Evolutionary conservation across 2,888 invertebrate genomes (phyloP).

Genomic region (Microctonus hyperodae): DNA sequence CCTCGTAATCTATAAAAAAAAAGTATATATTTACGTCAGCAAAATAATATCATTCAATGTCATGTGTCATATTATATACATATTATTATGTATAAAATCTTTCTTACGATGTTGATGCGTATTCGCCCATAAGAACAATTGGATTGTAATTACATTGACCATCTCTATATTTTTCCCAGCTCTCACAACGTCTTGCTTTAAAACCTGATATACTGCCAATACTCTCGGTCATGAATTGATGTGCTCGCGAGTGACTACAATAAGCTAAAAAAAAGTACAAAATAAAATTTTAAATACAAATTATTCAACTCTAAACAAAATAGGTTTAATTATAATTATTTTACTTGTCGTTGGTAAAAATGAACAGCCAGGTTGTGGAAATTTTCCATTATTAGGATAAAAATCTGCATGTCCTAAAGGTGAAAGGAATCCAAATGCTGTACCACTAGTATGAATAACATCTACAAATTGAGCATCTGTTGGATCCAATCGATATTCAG

Average conservation of each 20-base stretch:
- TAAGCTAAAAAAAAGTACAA: slow-evolving; percentile 41
- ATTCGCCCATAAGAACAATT: slow-evolving; percentile 52
- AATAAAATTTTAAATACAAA: background rate
- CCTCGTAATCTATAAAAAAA: slow-evolving; percentile 48
- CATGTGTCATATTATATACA: background rate
- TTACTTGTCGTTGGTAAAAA: slow-evolving; percentile 51
- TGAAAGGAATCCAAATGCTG: slow-evolving; percentile 63
- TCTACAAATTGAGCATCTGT: slow-evolving; percentile 65
- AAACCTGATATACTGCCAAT: slow-evolving; percentile 51
- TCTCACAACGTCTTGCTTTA: slow-evolving; percentile 49
- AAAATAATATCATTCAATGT: background rate
- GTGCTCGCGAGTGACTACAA: slow-evolving; percentile 52
- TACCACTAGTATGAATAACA: slow-evolving; percentile 65
- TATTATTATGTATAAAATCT: slow-evolving; percentile 12
- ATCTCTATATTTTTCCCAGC: slow-evolving; percentile 49
- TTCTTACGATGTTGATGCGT: slow-evolving; percentile 52
- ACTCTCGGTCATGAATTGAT: slow-evolving; percentile 53
- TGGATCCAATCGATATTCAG: slow-evolving; percentile 62
- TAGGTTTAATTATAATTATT: slow-evolving; percentile 1
- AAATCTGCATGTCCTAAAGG: slow-evolving; percentile 65
- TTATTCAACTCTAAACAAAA: background rate
- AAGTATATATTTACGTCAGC: background rate
- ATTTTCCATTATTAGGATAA: slow-evolving; percentile 58
- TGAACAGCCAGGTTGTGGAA: slow-evolving; percentile 52
- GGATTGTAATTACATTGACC: slow-evolving; percentile 50